These are phyloP conservation scores for Latrodectus geometricus DNA, from an alignment of 1,140 invertebrate species.

Conservation along the genomic window DNA sequence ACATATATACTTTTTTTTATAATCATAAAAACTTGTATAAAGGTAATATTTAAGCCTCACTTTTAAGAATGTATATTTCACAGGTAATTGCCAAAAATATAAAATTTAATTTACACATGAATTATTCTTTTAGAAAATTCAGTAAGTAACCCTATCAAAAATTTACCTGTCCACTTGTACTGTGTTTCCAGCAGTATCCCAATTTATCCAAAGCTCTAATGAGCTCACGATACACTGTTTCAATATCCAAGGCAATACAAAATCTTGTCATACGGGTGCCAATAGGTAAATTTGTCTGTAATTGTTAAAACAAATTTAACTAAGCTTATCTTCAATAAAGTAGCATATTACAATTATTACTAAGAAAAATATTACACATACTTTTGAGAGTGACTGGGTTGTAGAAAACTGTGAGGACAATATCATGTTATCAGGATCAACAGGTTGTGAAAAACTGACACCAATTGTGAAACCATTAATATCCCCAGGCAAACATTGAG, in stretches of 20 bases:
- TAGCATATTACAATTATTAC: neutral
- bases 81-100: too few relatives aligned
- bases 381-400: constrained; percentile 44
- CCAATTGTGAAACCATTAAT: constrained; percentile 29
- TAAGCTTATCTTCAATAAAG: neutral
- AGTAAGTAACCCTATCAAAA: too few relatives aligned
- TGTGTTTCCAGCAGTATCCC: constrained; percentile 71
- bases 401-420: constrained; percentile 71
- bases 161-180: constrained; percentile 67
- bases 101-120: too few relatives aligned
- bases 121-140: too few relatives aligned
- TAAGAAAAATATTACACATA: neutral
- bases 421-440: constrained; percentile 84
- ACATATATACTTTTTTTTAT: too few relatives aligned
- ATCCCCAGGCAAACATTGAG: constrained; percentile 40
- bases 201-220: constrained; percentile 75
- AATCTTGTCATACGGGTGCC: constrained; percentile 93
- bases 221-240: constrained; percentile 76
- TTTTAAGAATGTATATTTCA: too few relatives aligned
- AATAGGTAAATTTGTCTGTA: constrained; percentile 81
- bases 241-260: constrained; percentile 79
- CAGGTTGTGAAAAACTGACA: constrained; percentile 89
- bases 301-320: constrained; percentile 66
- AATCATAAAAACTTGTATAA: too few relatives aligned
- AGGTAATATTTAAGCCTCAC: too few relatives aligned